These are phyloP conservation scores for Drosophila prolongata DNA, from an alignment of 2,888 invertebrate genomes.

Conservation along the genomic window DNA sequence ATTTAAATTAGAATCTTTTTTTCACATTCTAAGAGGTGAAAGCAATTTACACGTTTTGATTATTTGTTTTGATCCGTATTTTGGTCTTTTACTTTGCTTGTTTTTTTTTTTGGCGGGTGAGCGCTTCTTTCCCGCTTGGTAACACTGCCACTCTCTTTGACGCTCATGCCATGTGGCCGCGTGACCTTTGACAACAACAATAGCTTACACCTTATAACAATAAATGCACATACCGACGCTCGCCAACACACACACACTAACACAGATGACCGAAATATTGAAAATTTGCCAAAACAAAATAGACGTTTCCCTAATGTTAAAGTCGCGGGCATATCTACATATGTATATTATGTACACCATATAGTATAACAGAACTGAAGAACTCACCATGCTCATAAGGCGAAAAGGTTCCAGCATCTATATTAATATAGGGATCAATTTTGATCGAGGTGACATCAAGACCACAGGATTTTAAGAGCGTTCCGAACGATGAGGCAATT, in stretches of 20 bases:
- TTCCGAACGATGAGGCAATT: constrained; percentile 97
- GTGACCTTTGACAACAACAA: constrained; percentile 46
- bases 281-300: constrained; percentile 42
- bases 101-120: constrained; percentile 28
- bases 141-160: constrained; percentile 2
- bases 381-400: constrained; percentile 98
- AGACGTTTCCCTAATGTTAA: constrained; percentile 18
- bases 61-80: background rate
- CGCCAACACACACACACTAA: constrained; percentile 6
- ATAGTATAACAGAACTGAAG: background rate
- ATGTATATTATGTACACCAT: constrained; percentile 3
- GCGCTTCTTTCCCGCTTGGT: background rate
- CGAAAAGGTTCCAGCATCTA: constrained; percentile 99
- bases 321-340: background rate
- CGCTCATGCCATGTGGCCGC: constrained; percentile 30
- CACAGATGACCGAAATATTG: constrained; percentile 16
- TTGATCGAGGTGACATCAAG: constrained; percentile 99
- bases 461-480: constrained; percentile 97
- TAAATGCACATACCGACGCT: constrained; percentile 9
- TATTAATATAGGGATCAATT: constrained; percentile 99
- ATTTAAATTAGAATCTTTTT: too few species aligned
- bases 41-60: background rate
- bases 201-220: constrained; percentile 16
- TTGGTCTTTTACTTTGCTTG: background rate
- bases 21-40: too few species aligned